phyloP scores from a whole-genome alignment of 2,888 invertebrate species.

The Scaeva pyrastri region DNA sequence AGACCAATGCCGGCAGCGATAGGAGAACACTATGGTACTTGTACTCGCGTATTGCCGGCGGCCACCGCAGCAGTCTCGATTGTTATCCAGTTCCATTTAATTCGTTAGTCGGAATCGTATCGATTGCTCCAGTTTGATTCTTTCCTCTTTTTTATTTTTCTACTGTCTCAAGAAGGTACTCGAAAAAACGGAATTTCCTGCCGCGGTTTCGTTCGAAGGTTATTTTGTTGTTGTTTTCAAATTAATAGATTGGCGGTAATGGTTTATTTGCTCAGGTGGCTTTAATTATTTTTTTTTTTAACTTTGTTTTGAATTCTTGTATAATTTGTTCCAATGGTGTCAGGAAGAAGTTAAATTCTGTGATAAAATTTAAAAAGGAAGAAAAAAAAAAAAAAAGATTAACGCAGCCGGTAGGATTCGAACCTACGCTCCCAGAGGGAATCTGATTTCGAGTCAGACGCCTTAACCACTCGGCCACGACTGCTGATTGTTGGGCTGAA shows the following conservation, averaged over 20 bases:
- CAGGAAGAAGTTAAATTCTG: neutral
- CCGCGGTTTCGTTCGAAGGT: constrained; percentile 11
- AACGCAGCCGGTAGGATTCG: constrained; percentile 65
- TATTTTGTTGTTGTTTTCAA: constrained; percentile 59
- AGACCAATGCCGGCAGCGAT: neutral
- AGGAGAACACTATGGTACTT: neutral
- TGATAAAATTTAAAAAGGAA: neutral
- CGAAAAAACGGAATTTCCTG: constrained; percentile 14
- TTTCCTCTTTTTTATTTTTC: neutral
- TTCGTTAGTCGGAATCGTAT: constrained; percentile 35
- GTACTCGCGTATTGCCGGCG: neutral
- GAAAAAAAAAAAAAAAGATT: constrained; percentile 43
- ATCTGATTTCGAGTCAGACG: constrained; percentile 76
- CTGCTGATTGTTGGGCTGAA: constrained; percentile 40
- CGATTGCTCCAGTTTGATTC: constrained; percentile 46
- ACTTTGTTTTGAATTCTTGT: neutral
- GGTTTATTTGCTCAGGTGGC: neutral
- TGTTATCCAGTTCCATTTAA: constrained; percentile 54
- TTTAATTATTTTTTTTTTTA: neutral
- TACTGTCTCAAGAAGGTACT: constrained; percentile 22
- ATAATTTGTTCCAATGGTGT: no score
- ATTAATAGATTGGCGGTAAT: constrained; percentile 12
- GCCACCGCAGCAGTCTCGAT: constrained; percentile 16
- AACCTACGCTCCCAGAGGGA: constrained; percentile 76
- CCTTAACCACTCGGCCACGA: constrained; percentile 76